Percentiles rank a stretch among this genome's conserved stretches.
Evolutionary conservation across 2,113 vertebrate species (phyloP).

Genomic region (Columbina picui): DNA sequence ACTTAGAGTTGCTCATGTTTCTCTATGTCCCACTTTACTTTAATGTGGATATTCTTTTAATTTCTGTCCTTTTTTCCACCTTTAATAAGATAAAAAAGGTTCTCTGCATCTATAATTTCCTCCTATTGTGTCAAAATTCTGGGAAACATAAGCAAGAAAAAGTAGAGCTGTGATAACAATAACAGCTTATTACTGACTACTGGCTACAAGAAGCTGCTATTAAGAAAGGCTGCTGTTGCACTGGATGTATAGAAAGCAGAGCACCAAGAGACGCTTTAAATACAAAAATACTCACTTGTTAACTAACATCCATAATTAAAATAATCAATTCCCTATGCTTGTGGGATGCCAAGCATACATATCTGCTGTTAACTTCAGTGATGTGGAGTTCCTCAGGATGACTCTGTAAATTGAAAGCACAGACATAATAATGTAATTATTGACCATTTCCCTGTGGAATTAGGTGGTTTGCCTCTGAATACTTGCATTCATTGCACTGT

Average conservation of each 20-base stretch:
- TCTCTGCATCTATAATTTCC: not conserved
- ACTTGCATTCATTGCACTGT: not conserved
- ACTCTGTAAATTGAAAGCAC: not conserved
- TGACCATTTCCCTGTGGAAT: not conserved
- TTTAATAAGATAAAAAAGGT: not conserved
- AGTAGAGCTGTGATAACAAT: not conserved
- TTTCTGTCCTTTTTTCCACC: not conserved
- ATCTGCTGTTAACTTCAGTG: not conserved
- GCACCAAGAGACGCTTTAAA: not conserved
- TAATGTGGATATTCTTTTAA: not conserved
- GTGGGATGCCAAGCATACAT: not conserved
- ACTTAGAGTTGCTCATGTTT: accelerated
- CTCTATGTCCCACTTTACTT: not conserved
- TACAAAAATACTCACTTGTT: not conserved
- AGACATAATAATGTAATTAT: not conserved
- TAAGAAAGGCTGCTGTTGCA: not conserved
- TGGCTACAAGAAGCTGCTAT: not conserved
- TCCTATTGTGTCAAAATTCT: not conserved
- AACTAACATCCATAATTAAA: not conserved
- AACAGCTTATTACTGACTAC: not conserved
- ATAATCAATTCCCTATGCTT: not conserved
- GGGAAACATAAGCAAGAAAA: not conserved
- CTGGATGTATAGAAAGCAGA: not conserved
- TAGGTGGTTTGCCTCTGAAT: not conserved
- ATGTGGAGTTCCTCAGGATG: not conserved